These are phyloP conservation scores for Peromyscus nudipes DNA, from an alignment of 2,797 vertebrate species.

Conservation along the genomic window DNA sequence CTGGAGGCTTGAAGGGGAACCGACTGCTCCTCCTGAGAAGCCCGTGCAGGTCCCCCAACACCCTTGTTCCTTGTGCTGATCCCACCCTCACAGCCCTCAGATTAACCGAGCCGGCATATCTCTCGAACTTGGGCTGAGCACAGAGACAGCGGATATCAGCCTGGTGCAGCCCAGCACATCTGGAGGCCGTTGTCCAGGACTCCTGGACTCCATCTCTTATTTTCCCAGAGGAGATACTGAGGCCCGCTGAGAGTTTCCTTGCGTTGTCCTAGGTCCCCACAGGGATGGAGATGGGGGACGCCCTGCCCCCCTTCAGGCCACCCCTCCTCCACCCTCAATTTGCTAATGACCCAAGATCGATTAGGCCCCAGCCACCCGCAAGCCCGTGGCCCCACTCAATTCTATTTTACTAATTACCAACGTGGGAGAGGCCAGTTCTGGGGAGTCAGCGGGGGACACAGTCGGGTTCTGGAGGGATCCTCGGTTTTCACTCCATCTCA, in stretches of 20 bases:
- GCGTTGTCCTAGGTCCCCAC: not conserved
- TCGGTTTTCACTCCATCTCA: not conserved
- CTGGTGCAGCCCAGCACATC: not conserved
- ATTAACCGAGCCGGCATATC: not conserved
- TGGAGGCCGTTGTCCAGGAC: accelerated
- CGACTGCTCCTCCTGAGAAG: not conserved
- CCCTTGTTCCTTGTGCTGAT: accelerated
- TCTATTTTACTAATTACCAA: constrained; percentile 89
- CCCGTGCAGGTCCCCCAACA: no score
- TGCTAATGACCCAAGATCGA: constrained; percentile 89
- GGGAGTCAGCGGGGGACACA: not conserved
- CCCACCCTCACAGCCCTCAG: not conserved
- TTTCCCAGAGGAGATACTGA: not conserved
- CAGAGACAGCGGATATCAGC: not conserved
- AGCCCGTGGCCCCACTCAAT: constrained; percentile 83
- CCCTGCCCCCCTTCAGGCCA: not conserved
- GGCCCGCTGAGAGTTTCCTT: not conserved
- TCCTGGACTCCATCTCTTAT: not conserved
- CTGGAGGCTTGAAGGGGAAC: accelerated
- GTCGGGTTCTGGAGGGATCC: not conserved
- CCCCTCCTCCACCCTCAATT: constrained; percentile 79
- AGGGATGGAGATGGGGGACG: not conserved
- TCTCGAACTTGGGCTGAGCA: not conserved
- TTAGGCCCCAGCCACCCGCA: constrained; percentile 75
- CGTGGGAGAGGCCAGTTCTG: not conserved